Evolutionary conservation across 2,113 vertebrate species (phyloP).

Genomic region (Caracal caracal): DNA sequence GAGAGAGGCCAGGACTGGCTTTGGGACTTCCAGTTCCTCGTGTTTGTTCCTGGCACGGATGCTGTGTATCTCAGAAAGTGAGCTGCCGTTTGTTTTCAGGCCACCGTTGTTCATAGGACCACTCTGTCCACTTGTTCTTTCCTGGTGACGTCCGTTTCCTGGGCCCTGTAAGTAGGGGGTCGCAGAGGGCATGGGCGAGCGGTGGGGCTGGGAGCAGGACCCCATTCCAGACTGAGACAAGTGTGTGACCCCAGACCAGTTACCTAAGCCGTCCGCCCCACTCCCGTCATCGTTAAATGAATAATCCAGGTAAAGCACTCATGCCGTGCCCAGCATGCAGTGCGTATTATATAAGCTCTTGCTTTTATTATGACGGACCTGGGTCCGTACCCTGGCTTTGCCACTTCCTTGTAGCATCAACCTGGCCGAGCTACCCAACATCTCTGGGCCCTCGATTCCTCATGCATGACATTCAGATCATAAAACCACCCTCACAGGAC

Average conservation of each 20-base stretch:
- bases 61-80: neutral
- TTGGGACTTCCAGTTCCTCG: neutral
- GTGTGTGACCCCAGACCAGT: neutral
- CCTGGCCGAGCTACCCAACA: neutral
- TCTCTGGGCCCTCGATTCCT: neutral
- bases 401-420: neutral
- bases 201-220: neutral
- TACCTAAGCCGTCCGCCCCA: neutral
- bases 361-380: neutral
- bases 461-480: neutral
- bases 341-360: neutral
- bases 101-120: neutral
- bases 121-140: neutral
- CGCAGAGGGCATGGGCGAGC: neutral
- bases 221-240: too few species aligned
- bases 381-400: neutral
- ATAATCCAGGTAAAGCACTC: accelerated
- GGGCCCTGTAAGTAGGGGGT: neutral
- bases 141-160: neutral
- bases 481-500: slow-evolving; percentile 16
- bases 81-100: neutral
- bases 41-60: neutral
- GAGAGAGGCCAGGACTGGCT: neutral
- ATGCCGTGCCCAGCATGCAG: neutral
- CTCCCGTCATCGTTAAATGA: neutral